Base-by-base conservation (phyloP, 2,113 vertebrate genomes). In the Bos indicus region DNA sequence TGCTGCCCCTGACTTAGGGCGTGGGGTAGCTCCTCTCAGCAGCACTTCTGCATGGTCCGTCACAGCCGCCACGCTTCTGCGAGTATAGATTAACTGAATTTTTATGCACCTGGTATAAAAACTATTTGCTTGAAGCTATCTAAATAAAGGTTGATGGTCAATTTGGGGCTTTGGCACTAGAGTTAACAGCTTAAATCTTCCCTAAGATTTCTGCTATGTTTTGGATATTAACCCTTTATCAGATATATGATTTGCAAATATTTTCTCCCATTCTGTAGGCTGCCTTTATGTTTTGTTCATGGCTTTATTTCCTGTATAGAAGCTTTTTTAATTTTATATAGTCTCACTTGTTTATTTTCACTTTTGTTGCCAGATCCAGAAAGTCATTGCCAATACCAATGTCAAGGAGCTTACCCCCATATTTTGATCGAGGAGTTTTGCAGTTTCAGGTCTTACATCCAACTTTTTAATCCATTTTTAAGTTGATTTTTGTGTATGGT, bases 101-200 rank as follows among this genome's bases (percentile, higher is more conserved):
- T 87, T 92, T 59, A 78, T 90, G 33, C 52, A 80, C 57, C 67
- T 80, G 64, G 43, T 92, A 67, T 85, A 52, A 90, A 54, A 60
- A 62, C 5, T 60, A 60, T 85, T 93, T 96, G 46, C 19, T 90
- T 28, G 71, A 9, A 87, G 30, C 19, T 62, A 74, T 86, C 51
- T 82, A 87, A 95, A 71, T 60, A 89, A 80, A 92, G 81, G 36
- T 43, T 77, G 16, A 59, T 82, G 46, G n/a, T 87, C 94, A 54
- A 21, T 33, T 16, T 48, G 46, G 62, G 5, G 25, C 26, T 89
- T 92, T 92, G 14, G 48, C 59, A 11, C n/a, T 21, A 52, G 30
- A 81, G 57, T 40, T 48, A 64, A 71, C 1, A 81, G 26, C 19
- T 90, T 80, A 77, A 78, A 46, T 94, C 82, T 90, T 93, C 43